Evolutionary conservation across 2,797 vertebrate genomes (phyloP).

Genomic region (Pseudocheirus occidentalis): DNA sequence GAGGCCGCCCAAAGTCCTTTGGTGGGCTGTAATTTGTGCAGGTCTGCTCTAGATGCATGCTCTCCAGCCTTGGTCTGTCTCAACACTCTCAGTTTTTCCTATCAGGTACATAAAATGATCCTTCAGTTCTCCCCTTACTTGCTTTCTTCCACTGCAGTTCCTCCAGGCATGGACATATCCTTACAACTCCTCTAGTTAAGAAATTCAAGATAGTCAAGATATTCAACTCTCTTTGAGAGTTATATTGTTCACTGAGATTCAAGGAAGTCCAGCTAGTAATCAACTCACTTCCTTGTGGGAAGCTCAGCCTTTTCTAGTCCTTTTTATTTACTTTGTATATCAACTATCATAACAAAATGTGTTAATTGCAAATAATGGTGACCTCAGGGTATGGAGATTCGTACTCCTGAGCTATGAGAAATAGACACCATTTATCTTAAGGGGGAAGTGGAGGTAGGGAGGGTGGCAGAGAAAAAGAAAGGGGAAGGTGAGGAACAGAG

Average conservation of each 20-base stretch:
- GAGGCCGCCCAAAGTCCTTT: no score
- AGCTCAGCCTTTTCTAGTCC: neutral
- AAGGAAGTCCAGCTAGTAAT: neutral
- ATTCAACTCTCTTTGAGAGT: neutral
- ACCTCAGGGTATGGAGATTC: no score
- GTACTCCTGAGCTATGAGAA: no score
- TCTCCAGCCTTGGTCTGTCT: neutral
- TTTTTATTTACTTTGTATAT: conserved; percentile 9
- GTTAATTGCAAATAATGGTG: neutral
- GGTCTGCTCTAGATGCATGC: no score
- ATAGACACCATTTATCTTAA: no score
- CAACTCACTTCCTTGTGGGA: neutral
- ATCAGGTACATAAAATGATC: conserved; percentile 23
- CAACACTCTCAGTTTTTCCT: no score
- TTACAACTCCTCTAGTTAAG: neutral
- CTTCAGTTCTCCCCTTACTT: neutral
- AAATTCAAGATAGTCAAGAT: conserved; percentile 9
- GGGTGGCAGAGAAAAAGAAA: no score
- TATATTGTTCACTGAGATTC: neutral
- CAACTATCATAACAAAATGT: neutral
- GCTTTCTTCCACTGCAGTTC: neutral
- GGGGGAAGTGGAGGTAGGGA: no score
- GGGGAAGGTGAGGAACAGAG: no score
- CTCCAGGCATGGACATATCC: neutral
- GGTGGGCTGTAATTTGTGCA: no score